Conservation (phyloP, 2,113 vertebrate genomes). For the Tyto alba region DNA sequence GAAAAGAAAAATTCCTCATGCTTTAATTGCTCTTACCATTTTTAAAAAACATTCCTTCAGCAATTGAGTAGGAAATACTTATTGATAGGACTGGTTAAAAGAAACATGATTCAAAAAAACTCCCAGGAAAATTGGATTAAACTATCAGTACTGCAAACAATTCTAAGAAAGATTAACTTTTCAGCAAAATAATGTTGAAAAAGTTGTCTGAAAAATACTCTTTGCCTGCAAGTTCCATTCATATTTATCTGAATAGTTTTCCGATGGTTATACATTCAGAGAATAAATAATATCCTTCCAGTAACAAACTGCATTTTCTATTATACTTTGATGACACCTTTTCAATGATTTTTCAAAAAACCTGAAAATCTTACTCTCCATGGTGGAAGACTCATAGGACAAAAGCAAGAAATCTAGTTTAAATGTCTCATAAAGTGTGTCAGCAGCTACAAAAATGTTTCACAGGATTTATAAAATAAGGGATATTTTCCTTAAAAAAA, state of each 20-base stretch:
- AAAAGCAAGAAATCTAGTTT: not conserved
- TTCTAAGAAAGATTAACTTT: not conserved
- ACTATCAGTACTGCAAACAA: not conserved
- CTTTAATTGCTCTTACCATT: not conserved
- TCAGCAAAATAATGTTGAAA: not conserved
- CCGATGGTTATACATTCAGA: not conserved
- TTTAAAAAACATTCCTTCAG: not conserved
- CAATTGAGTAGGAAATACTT: not conserved
- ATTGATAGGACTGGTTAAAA: not conserved
- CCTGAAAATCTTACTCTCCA: not conserved
- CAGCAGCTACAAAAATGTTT: not conserved
- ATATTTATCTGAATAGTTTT: not conserved
- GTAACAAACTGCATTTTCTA: not conserved
- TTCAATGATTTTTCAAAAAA: not conserved
- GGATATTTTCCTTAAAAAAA: not conserved
- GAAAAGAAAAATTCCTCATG: not conserved
- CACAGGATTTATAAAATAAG: not conserved
- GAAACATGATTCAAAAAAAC: not conserved
- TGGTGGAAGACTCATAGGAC: rapidly evolving
- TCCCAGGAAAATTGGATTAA: not conserved
- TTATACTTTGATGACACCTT: not conserved
- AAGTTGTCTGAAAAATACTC: not conserved
- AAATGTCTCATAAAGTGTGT: not conserved
- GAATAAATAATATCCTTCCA: not conserved
- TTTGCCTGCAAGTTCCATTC: not conserved